phyloP scores from a whole-genome alignment of 2,113 vertebrate species.

The Corynorhinus townsendii region DNA sequence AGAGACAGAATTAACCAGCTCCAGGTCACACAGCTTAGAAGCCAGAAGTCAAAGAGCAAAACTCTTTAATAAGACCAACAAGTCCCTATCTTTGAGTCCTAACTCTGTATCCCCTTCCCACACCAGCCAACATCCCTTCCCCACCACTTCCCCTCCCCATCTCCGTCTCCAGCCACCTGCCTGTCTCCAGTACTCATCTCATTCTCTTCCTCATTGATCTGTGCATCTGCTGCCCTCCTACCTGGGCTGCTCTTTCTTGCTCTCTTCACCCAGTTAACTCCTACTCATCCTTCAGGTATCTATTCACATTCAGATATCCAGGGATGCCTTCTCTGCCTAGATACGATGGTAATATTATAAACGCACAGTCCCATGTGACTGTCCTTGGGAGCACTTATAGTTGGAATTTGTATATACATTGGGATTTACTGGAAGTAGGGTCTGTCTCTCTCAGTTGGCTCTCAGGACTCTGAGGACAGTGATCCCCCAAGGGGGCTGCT shows the following conservation, averaged over 20 bases:
- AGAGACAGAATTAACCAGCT: background rate
- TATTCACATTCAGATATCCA: background rate
- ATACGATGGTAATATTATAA: background rate
- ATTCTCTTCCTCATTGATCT: background rate
- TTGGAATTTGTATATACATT: background rate
- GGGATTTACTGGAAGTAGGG: background rate
- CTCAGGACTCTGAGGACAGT: background rate
- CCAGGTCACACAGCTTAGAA: background rate
- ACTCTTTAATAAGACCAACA: background rate
- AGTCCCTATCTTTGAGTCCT: background rate
- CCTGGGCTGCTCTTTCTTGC: background rate
- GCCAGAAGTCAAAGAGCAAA: background rate
- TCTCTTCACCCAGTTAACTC: background rate
- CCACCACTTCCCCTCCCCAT: accelerated
- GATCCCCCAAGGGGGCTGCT: background rate
- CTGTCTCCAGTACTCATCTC: background rate
- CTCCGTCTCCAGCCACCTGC: background rate
- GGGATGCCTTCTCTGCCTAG: background rate
- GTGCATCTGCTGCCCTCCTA: background rate
- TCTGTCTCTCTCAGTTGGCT: background rate
- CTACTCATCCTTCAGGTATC: background rate
- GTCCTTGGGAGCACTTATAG: background rate
- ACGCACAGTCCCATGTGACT: background rate
- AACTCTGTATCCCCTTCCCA: background rate
- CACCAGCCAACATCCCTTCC: accelerated